Percentiles rank a stretch among this genome's conserved stretches.
phyloP scores from a whole-genome alignment of 2,888 invertebrate genomes.

The Folsomia candida region DNA sequence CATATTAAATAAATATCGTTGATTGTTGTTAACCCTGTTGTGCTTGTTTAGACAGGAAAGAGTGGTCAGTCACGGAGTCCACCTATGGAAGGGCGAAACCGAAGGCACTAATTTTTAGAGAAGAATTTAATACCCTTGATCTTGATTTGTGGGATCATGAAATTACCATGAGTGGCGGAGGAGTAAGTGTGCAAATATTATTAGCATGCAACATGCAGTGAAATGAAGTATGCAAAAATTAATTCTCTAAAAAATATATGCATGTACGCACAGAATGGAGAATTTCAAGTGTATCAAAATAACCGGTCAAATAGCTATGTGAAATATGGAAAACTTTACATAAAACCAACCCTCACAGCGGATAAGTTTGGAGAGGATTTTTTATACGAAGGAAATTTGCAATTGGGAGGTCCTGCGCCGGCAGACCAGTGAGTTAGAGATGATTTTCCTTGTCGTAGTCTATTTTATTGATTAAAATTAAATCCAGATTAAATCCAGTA shows the following conservation, averaged over 20 bases:
- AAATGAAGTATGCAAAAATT: no score
- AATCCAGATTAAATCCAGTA: no score
- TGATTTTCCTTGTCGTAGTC: not conserved
- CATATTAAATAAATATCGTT: no score
- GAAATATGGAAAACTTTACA: constrained; percentile 53
- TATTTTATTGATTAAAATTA: not conserved
- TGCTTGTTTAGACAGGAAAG: constrained; percentile 12
- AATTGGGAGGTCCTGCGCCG: constrained; percentile 58
- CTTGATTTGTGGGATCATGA: constrained; percentile 66
- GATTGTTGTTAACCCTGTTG: no score
- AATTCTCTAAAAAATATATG: no score
- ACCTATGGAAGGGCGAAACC: constrained; percentile 32
- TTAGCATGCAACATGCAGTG: no score
- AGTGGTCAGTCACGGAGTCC: constrained; percentile 44
- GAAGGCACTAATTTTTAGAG: constrained; percentile 63
- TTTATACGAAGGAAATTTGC: constrained; percentile 51
- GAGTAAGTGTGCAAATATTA: constrained; percentile 60
- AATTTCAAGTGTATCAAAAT: constrained; percentile 69
- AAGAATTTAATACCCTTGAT: constrained; percentile 63
- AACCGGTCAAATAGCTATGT: constrained; percentile 62
- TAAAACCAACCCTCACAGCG: constrained; percentile 53
- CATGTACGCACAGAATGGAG: constrained; percentile 63
- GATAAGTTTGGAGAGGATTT: constrained; percentile 53
- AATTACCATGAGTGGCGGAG: constrained; percentile 64
- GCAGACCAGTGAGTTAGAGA: constrained; percentile 59